Evolutionary conservation across 1,140 invertebrate species (phyloP), one percentile per base, ranked within the genome.

Genomic region (Cotesia vestalis): DNA sequence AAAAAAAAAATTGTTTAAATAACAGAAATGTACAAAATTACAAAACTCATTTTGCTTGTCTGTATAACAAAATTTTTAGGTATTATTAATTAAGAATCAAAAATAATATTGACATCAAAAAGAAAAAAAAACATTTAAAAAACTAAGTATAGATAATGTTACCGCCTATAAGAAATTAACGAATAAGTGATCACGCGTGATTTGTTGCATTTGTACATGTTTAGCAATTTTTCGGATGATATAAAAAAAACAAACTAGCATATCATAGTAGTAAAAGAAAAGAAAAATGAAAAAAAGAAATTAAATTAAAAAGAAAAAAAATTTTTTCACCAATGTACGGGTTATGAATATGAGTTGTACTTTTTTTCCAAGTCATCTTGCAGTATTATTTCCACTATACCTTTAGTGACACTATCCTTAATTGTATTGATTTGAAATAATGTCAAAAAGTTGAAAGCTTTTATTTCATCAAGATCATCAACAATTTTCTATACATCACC

Each of bases 1-100:
- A 70, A 78, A 79, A 17, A 59, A 75, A 70, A 78, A 79, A 82
- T 71, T 79, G 81, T 81, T 82, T 77, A 63, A 78, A 79, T n/a
- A 46, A 71, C 75, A 76, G 72, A 4, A 76, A 83, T 85, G 84
- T 85, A 85, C 83, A 84, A 85, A 84, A 81, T 77, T 84, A 75
- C 80, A 73, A 78, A 78, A 79, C 73, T 76, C 69, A 74, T 59
- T 76, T 80, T 77, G 80, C 80, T 82, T 82, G 72, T 80, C 75
- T 78, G 76, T 80, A 76, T 79, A 77, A 78, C 70, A 81, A 69
- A 73, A 74, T 78, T 81, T 81, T 81, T 81, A 81, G 78, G 78
- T 77, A 80, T 73, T 79, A 73, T 76, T 81, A 78, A 81, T 76
- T 81, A 78, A 81, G 78, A 75, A 73, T 77, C 75, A 73, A 77